These are phyloP conservation scores for Adelphocoris suturalis DNA, from an alignment of 2,888 invertebrate species.

Conservation along the genomic window DNA sequence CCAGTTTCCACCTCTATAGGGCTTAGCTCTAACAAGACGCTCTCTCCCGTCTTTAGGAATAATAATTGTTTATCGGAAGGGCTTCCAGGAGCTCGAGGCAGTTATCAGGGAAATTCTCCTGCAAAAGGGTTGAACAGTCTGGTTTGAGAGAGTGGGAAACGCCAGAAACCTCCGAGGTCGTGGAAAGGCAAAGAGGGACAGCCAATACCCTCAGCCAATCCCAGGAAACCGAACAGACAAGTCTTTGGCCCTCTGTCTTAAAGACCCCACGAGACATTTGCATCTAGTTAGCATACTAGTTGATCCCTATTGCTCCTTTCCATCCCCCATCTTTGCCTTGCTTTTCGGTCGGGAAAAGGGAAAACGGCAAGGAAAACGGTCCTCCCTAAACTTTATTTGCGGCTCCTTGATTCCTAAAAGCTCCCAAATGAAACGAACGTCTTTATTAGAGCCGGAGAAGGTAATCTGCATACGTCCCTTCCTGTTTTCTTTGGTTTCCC, in stretches of 20 bases:
- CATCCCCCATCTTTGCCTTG: constrained; percentile 66
- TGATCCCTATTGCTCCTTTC: constrained; percentile 75
- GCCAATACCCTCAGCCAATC: constrained; percentile 58
- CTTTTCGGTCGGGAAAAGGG: constrained; percentile 41
- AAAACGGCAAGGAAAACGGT: constrained; percentile 38
- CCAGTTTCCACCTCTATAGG: not conserved
- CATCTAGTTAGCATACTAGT: constrained; percentile 76
- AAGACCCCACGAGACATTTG: constrained; percentile 73
- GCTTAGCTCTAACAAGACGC: constrained; percentile 1
- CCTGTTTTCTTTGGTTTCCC: constrained; percentile 60
- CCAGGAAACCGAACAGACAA: constrained; percentile 72
- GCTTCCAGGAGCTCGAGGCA: not conserved
- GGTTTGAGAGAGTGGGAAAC: not conserved
- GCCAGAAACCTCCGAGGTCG: not conserved
- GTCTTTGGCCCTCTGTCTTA: constrained; percentile 69
- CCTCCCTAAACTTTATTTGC: constrained; percentile 76
- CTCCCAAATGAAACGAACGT: constrained; percentile 76
- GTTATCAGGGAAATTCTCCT: constrained; percentile 1
- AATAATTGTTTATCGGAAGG: constrained; percentile 48
- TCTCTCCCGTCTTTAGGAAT: not conserved
- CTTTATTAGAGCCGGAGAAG: constrained; percentile 74
- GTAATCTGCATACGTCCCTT: constrained; percentile 75
- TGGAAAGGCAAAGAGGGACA: constrained; percentile 17
- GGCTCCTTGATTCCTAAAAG: constrained; percentile 76
- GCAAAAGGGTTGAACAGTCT: not conserved